Base-by-base conservation (phyloP, 2,888 invertebrate species). In the Hipparchia semele region DNA sequence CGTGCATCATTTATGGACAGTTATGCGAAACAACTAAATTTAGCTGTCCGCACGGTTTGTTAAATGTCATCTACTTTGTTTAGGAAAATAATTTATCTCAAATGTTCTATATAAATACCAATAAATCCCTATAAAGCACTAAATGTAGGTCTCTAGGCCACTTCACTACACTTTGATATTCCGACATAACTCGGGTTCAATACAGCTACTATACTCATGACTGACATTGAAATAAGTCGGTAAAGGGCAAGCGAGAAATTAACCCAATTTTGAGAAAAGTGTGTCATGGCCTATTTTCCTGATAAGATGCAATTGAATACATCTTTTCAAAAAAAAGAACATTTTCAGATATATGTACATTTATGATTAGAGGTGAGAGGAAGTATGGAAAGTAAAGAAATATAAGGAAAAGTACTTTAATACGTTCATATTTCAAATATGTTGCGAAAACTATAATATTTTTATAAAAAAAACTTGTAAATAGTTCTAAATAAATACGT, bases 81-180 rank as follows among this genome's bases (percentile, higher is more conserved):
- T 90, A 92, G 90, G 91, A 78, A 84, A 83, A 81, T 79, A 94
- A 94, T 95, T 88, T 95, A 95, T 95, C 95, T 87, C 94, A 95
- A 95, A 94, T 94, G 94, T 85, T 94, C 94, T 84, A 83, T 84
- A 81, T 84, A 81, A 82, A 84, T 82, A 85, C 83, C 84, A 85
- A 84, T 87, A 87, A 85, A 83, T 84, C 81, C 86, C 87, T 87
- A 86, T 87, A 88, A 91, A 81, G 80, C 81, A 89, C 89, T 89
- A 90, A 96, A 97, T 96, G 96, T 97, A 96, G 97, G 97, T 97
- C 96, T 96, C 95, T 97, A 96, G 97, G 97, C 96, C 97, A 97
- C 96, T 96, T 96, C 96, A 96, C 96, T 96, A 96, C 96, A 92
- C 96, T 96, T 96, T 95, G 96, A 95, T 39, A 96, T 95, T 95